Evolutionary conservation across 2,113 vertebrate species (phyloP), one percentile per base, ranked within the genome.

Genomic region (Datnioides undecimradiatus): DNA sequence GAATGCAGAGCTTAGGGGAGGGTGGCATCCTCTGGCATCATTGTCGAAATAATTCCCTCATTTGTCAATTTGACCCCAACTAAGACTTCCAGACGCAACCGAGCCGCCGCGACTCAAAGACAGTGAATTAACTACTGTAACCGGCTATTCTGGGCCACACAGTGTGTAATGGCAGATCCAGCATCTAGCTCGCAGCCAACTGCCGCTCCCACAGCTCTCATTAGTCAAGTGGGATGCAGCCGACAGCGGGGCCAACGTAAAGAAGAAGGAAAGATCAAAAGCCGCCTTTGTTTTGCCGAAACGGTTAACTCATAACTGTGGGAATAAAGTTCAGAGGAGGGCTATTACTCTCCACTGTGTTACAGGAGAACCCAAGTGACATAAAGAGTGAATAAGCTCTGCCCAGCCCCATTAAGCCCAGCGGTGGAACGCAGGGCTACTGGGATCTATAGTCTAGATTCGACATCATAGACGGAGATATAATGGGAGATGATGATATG

Each of bases 321-420:
- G 73, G 80, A 76, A 73, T 73, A 21, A 66, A 63, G 69, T 59
- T 29, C 40, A 74, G 63, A 54, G 8, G 29, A 36, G 9, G 62
- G 48, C 40, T 59, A 33, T 86, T 70, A 69, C 41, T 76, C 31
- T 36, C 40, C 62, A 34, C 13, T 11, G 34, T 25, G 66, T 29
- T 73, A 29, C 46, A 52, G 77, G 27, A 58, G 41, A 77, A 46
- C 49, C 69, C 12, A 25, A 74, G 57, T 76, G 71, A 63, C 68
- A 74, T 62, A 41, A 85, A 82, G 58, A 69, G 33, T 67, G 69
- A 77, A 67, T 69, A 46, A 80, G 73, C 68, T 78, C 63, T 57
- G 81, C 76, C n/a, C 16, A 29, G 62, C 57, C 23, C 27, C 63
- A 82, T 84, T 75, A 84, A 45, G 59, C 54, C 54, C 58, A 27